Evolutionary conservation across 1,140 invertebrate species (phyloP).

Genomic region (Muscidifurax raptorellus): DNA sequence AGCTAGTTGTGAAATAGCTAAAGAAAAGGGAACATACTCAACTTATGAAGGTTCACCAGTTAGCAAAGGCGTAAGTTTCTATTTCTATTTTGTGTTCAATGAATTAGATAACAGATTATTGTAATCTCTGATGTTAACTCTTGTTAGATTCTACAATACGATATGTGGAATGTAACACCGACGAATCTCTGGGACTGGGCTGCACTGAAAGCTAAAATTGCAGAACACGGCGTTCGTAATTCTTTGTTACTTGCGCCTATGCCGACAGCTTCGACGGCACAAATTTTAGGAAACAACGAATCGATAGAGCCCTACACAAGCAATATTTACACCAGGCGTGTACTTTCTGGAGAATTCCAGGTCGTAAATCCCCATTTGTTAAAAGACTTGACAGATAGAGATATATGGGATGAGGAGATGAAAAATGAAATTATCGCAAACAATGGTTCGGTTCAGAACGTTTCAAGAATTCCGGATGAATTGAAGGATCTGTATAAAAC

Average conservation of each 20-base stretch:
- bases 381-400: constrained; percentile 92
- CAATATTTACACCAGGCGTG: constrained; percentile 96
- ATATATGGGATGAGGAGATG: constrained; percentile 96
- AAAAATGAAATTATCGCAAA: constrained; percentile 95
- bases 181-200: constrained; percentile 94
- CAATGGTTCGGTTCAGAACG: constrained; percentile 94
- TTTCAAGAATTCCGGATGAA: constrained; percentile 91
- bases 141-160: constrained; percentile 92
- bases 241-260: constrained; percentile 97
- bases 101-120: background rate
- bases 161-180: constrained; percentile 97
- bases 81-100: background rate
- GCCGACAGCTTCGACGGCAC: constrained; percentile 99
- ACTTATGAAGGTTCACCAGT: constrained; percentile 94
- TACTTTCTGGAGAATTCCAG: constrained; percentile 92
- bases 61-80: constrained; percentile 87
- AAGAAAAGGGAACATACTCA: constrained; percentile 91
- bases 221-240: constrained; percentile 94
- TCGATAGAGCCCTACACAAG: constrained; percentile 99
- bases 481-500: constrained; percentile 97
- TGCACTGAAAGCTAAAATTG: constrained; percentile 89
- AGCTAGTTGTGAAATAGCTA: constrained; percentile 96
- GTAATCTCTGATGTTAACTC: background rate
- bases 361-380: constrained; percentile 98
- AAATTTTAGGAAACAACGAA: constrained; percentile 99